Conservation (phyloP, 1,140 invertebrate species). For the Tachypleus tridentatus region DNA sequence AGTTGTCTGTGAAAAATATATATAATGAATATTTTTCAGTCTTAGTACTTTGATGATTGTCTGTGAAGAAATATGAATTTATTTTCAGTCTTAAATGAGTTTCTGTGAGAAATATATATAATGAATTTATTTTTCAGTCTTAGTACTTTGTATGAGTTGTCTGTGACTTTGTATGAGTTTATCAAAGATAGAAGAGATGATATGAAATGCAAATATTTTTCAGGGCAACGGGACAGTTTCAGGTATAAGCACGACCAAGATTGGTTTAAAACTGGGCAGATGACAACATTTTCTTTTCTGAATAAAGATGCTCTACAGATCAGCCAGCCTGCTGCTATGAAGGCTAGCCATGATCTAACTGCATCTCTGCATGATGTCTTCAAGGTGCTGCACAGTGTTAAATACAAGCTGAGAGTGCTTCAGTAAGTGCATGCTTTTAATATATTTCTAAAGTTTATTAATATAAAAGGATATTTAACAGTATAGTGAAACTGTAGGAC, state of each 20-base stretch:
- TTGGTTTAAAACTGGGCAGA: constrained; percentile 65
- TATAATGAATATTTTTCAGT: too few relatives aligned
- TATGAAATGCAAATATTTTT: not conserved
- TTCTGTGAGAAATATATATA: not conserved
- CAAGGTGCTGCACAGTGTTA: constrained; percentile 24
- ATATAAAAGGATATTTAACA: too few relatives aligned
- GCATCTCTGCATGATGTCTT: constrained; percentile 24
- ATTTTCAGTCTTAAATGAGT: not conserved
- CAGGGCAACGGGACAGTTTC: constrained; percentile 46
- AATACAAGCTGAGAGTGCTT: constrained; percentile 3
- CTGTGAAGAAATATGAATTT: not conserved
- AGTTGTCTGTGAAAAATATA: too few relatives aligned
- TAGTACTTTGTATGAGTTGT: not conserved
- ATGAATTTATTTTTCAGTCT: not conserved
- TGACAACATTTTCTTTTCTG: constrained; percentile 41
- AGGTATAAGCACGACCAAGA: constrained; percentile 72
- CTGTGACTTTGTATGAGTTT: not conserved
- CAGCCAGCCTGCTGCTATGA: constrained; percentile 14
- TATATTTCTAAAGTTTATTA: too few relatives aligned
- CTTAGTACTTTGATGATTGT: not conserved
- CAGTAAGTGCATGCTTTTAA: too few relatives aligned
- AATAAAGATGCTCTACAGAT: constrained; percentile 14
- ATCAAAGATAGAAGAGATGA: not conserved
- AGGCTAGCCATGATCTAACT: constrained; percentile 25
- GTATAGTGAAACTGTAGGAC: too few relatives aligned